phyloP scores from a whole-genome alignment of 2,888 invertebrate genomes.

The Lycia hirtaria region DNA sequence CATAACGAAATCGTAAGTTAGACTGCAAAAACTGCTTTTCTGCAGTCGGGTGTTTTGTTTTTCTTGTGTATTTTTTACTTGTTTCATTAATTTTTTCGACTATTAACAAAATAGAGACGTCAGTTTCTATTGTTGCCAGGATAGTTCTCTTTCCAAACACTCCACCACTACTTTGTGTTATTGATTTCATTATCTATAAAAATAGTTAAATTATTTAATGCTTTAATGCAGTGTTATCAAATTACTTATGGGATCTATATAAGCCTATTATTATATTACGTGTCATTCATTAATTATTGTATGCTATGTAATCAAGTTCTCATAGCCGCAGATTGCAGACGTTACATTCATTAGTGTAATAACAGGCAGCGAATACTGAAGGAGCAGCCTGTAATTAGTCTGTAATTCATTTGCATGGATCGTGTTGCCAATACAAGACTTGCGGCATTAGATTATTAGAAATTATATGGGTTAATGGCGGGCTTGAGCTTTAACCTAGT shows the following conservation, averaged over 20 bases:
- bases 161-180: too few relatives aligned
- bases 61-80: too few relatives aligned
- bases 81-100: too few relatives aligned
- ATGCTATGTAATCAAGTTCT: conserved; percentile 14
- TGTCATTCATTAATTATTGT: conserved; percentile 11
- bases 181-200: not conserved
- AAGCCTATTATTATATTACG: not conserved
- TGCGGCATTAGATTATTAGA: conserved; percentile 10
- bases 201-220: not conserved
- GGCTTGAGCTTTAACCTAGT: conserved; percentile 5
- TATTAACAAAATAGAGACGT: too few relatives aligned
- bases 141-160: too few relatives aligned
- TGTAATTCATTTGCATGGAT: conserved; percentile 50
- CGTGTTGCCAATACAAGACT: conserved; percentile 36
- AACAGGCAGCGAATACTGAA: conserved; percentile 50
- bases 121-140: too few relatives aligned
- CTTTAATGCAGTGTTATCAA: too few relatives aligned
- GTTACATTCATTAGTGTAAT: conserved; percentile 51
- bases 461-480: conserved; percentile 1
- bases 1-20: too few relatives aligned
- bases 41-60: too few relatives aligned
- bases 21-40: too few relatives aligned
- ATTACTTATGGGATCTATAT: too few relatives aligned
- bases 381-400: conserved; percentile 44
- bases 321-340: conserved; percentile 28